Evolutionary conservation across 2,888 invertebrate species (phyloP), one percentile per base, ranked within the genome.

Genomic region (Mystacides longicornis): DNA sequence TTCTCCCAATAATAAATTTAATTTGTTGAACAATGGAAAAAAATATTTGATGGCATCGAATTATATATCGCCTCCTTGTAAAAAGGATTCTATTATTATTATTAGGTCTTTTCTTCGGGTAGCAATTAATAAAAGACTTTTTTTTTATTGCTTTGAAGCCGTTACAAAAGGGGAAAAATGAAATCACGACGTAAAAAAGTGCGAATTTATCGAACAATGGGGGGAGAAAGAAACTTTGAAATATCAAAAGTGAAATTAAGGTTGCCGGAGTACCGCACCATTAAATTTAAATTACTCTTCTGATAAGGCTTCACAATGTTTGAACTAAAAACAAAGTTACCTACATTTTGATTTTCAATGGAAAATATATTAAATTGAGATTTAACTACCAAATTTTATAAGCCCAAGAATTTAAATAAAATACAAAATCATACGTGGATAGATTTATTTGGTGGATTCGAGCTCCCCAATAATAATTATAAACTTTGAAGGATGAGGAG

Each of bases 111-210:
- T 27, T 52, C n/a, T 50, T 54, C 18, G 54, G 51, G 22, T 19
- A 42, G 47, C 48, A 55, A 55, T 55, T 55, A 55, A 55, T 55
- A 51, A 55, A 48, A n/a, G 23, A 47, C 43, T 49, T 14, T 14
- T 37, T 37, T 37, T 37, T 37, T 37, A 37, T 37, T 37, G 37
- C 37, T 37, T 3, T 16, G 16, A 14, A 37, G 37, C 3, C 37
- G 37, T 14, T 7, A 14, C n/a, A 37, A 16, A 14, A 16, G 37
- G 37, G 37, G 16, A 14, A 37, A 4, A 37, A 3, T 37, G 4
- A n/a, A n/a, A n/a, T n/a, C 37, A n/a, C 16, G 37, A 37, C 16
- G 16, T 37, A 37, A 37, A 27, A 37, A 37, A 37, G 37, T 37
- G 37, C 16, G 37, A 37, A 37, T 7, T 37, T 37, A 37, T 37